Base-by-base conservation (phyloP, 2,888 invertebrate species). In the Drosophila pseudotalamancana region DNA sequence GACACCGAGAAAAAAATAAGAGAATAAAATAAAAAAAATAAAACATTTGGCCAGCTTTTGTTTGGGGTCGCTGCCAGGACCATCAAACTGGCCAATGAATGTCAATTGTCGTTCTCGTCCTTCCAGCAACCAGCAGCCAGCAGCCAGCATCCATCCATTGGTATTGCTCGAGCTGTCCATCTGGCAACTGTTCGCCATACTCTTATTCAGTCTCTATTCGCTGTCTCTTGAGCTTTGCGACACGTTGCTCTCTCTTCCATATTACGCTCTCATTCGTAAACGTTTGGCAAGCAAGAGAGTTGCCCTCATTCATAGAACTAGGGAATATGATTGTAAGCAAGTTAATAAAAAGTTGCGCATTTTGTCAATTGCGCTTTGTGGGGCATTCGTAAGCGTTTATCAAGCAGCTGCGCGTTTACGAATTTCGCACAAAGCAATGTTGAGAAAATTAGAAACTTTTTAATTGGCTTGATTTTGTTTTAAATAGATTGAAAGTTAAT, bases 61-160 rank as follows among this genome's bases (percentile, higher is more conserved):
- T 53, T 37, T 48, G 60, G 42, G 39, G 29, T 51, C 32, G 48
- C 35, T 48, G 50, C 21, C 45, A 61, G 27, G n/a, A 40, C 49
- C 82, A 82, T 75, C 84, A 80, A 87, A 71, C 82, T 81, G 66
- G 87, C 87, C 82, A 83, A 83, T 83, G 84, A 83, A 83, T 86
- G 84, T 82, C 87, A 82, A 86, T 72, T 77, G 81, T 68, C 23
- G 23, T 14, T 14, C 6, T 25, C 12, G 25, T 18, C 32, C n/a
- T n/a, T n/a, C n/a, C 21, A 9, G 14, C 2, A 14, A 14, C 6
- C 18, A 32, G n/a, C n/a, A n/a, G n/a, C n/a, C n/a, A n/a, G 50
- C 16, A 31, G 8, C 19, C 72, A 54, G 56, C 37, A 61, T 39
- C 66, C 66, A 63, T 60, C 70, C 56, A 42, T 59, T 42, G 63